A percentile compares a stretch with the other conserved stretches of the same genome.
Evolutionary conservation across 2,888 invertebrate genomes (phyloP).

Genomic region (Melangyna quadrimaculata): DNA sequence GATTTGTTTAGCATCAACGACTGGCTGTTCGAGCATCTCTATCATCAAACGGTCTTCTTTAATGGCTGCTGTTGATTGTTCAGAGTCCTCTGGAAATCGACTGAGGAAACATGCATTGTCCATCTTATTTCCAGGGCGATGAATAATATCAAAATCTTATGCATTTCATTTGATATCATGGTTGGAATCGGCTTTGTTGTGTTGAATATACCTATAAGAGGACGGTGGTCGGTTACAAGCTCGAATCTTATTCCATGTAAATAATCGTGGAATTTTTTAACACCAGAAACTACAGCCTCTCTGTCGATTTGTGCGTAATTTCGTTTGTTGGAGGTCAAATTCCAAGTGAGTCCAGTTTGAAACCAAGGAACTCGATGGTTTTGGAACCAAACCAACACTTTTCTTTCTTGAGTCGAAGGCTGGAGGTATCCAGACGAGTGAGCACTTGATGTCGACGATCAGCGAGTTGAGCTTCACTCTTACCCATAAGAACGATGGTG

Average conservation of each 20-base stretch:
- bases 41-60: neutral
- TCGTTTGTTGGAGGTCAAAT: neutral
- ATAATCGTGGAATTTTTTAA: slow-evolving; percentile 33
- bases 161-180: slow-evolving; percentile 26
- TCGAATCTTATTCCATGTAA: slow-evolving; percentile 12
- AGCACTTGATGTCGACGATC: neutral
- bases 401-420: neutral
- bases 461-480: neutral
- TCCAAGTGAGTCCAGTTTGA: neutral
- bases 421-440: neutral
- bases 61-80: neutral
- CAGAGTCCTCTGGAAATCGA: neutral
- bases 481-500: slow-evolving; percentile 1
- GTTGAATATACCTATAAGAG: neutral
- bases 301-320: neutral
- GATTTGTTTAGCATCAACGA: neutral
- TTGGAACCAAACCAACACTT: neutral
- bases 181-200: neutral
- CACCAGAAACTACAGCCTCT: slow-evolving; percentile 3
- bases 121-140: neutral
- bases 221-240: neutral
- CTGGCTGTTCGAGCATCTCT: neutral
- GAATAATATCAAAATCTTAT: neutral
- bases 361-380: neutral
- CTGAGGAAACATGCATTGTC: neutral